Evolutionary conservation across 2,888 invertebrate genomes (phyloP).

Genomic region (Agelastica alni): DNA sequence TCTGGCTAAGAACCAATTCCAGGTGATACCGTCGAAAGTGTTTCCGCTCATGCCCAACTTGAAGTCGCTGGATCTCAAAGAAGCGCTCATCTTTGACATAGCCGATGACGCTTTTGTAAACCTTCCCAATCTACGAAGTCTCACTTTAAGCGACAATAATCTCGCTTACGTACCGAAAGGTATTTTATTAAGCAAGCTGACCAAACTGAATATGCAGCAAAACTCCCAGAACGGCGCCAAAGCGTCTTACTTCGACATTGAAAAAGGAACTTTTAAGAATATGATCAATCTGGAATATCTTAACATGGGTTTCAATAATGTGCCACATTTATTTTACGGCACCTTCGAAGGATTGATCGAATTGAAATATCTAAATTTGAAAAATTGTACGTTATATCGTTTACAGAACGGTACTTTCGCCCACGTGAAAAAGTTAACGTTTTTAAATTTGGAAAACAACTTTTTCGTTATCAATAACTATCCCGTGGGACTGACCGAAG

Average conservation of each 20-base stretch:
- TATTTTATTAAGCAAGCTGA: slow-evolving; percentile 56
- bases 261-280: slow-evolving; percentile 58
- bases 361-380: slow-evolving; percentile 59
- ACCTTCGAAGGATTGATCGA: slow-evolving; percentile 60
- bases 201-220: slow-evolving; percentile 60
- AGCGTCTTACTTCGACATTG: slow-evolving; percentile 60
- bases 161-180: slow-evolving; percentile 60
- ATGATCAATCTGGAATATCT: slow-evolving; percentile 58
- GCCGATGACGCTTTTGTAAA: slow-evolving; percentile 58
- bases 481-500: slow-evolving; percentile 38
- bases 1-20: slow-evolving; percentile 63
- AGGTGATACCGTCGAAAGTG: slow-evolving; percentile 57
- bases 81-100: slow-evolving; percentile 59
- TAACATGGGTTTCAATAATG: slow-evolving; percentile 61
- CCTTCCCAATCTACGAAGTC: slow-evolving; percentile 60
- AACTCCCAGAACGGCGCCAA: slow-evolving; percentile 55
- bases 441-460: slow-evolving; percentile 63
- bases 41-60: slow-evolving; percentile 64
- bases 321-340: slow-evolving; percentile 59
- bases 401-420: slow-evolving; percentile 60
- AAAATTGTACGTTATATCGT: slow-evolving; percentile 60
- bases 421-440: slow-evolving; percentile 55
- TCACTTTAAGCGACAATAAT: slow-evolving; percentile 61
- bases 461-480: slow-evolving; percentile 51
- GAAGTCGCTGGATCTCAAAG: slow-evolving; percentile 61